Evolutionary conservation across 2,888 invertebrate species (phyloP).

Genomic region (Stenotaenia linearis): DNA sequence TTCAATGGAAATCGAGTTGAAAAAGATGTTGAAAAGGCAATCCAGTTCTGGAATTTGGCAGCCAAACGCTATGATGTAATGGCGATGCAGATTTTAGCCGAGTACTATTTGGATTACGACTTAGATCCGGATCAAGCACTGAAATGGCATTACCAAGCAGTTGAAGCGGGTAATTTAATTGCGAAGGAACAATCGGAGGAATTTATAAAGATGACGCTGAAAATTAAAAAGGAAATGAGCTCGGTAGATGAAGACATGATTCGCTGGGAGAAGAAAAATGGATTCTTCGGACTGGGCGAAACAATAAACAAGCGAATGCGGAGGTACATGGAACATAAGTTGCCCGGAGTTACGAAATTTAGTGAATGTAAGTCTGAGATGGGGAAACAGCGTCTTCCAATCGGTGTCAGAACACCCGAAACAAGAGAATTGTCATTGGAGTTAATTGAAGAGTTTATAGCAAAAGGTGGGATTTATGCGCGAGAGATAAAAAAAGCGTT

Average conservation of each 20-base stretch:
- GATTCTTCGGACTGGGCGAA: no score
- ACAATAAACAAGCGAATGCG: no score
- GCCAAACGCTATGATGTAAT: neutral
- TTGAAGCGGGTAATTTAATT: neutral
- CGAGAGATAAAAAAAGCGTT: neutral
- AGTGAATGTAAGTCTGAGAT: neutral
- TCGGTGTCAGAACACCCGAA: neutral
- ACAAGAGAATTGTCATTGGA: neutral
- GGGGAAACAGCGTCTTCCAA: neutral
- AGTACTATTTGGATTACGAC: neutral
- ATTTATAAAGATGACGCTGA: neutral
- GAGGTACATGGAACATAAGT: neutral
- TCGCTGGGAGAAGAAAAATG: neutral
- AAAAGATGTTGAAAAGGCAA: neutral
- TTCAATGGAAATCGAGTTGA: neutral
- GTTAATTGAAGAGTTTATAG: neutral
- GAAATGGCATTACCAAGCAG: neutral
- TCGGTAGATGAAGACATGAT: neutral
- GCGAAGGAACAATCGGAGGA: neutral
- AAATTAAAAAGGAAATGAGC: neutral
- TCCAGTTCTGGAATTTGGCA: neutral
- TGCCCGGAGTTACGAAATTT: neutral
- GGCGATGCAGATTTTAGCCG: neutral
- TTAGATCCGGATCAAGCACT: neutral
- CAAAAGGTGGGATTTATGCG: neutral